Base-by-base conservation (phyloP, 2,888 invertebrate species). In the Dicroscelio sp. region DNA sequence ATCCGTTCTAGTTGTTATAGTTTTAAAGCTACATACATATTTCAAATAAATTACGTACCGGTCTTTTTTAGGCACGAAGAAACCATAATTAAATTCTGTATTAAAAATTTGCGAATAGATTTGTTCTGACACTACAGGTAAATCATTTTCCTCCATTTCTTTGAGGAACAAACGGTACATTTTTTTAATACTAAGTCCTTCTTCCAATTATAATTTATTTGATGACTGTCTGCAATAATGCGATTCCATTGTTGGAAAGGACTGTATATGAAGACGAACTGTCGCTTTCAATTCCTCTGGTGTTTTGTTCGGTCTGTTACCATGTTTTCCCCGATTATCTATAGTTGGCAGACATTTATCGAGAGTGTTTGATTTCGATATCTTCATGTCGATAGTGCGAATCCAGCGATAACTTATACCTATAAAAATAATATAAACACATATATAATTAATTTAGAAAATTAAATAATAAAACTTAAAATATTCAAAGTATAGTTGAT, bases 31-130 rank as follows among this genome's bases (percentile, higher is more conserved):
- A 33, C 10, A 48, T 33, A 33, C 33, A 33, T 33, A 67, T 60
- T 20, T 17, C 14, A 25, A 63, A 43, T 10, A 31, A 14, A 20
- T 8, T 31, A 65, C 8, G 55, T 60, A 87, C 87, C 78, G 73
- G 33, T 85, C 90, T 78, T 88, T 92, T 76, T 92, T 92, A 23
- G 86, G 84, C 31, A 65, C 65, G 20, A 69, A 80, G 73, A 90
- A 90, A 33, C 78, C 79, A 67, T 78, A 83, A 48, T 88, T 92
- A 25, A 69, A 92, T 23, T 86, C 80, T n/a, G 55, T 52, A 52
- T 87, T 90, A 52, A 92, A 91, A 73, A 90, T 91, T 30, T 69
- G 14, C 58, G 27, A 55, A 67, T 92, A 92, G 33, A 87, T 73
- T 17, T 84, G 23, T 55, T 71, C 30, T 14, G 48, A 48, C 25